Base-by-base conservation (phyloP, 2,797 vertebrate genomes). In the Ficedula albicollis region DNA sequence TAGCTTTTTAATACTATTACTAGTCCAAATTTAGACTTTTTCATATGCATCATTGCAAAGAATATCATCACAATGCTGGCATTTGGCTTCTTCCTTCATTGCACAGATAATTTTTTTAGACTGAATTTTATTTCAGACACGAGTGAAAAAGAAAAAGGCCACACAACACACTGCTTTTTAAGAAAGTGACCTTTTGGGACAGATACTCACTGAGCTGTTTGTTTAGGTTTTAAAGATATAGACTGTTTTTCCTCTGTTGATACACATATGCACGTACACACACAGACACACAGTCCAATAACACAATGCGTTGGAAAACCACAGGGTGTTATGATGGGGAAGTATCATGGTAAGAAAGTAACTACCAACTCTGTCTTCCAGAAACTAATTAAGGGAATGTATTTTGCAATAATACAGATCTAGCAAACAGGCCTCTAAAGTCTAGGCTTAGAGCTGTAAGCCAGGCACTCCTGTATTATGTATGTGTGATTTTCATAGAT, bases 291-390 rank as follows among this genome's bases (percentile, higher is more conserved):
- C 21, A 59, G 22, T 36, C 58, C 19, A 41, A 60, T 62, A 86
- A 82, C 15, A 82, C 79, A 94, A 92, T 17, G 55, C 86, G 60
- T 29, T 69, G 84, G 46, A 55, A 84, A 95, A 77, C 69, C 88
- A 89, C 79, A 62, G 94, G 80, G 87, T 96, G 92, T 94, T 87
- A 84, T 58, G 83, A 94, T 20, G 93, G 93, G 93, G 75, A 90
- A 87, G 9, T 58, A 36, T 60, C 67, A 29, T 10, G 64, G 87
- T 84, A 92, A 94, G 80, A 94, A 84, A 96, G 90, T 52, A 97
- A 90, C 89, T 93, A 75, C 87, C 91, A 82, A 92, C 97, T 97
- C 96, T 60, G 98, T 98, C 98, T 98, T 98, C 98, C 98, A 97
- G 95, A 97, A 97, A 96, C 75, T 84, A 96, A 97, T 91, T 91